Conservation (phyloP, 2,113 vertebrate genomes). For the Nycticorax nycticorax region DNA sequence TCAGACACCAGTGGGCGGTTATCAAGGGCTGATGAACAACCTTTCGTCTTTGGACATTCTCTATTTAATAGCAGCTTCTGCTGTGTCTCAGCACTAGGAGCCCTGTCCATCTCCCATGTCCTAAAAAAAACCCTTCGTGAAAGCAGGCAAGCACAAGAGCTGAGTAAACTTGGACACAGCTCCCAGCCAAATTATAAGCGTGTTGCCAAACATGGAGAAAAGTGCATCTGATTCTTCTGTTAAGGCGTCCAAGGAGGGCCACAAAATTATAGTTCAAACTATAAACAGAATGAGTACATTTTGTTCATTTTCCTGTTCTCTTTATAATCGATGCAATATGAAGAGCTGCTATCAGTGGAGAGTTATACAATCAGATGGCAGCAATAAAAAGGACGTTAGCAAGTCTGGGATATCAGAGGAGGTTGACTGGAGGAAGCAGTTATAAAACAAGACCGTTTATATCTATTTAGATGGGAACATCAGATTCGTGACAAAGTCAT, state of each 20-base stretch:
- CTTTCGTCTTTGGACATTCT: not conserved
- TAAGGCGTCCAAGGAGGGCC: conserved; percentile 59
- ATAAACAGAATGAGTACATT: conserved; percentile 69
- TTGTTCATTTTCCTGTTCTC: conserved; percentile 67
- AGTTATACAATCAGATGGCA: conserved; percentile 68
- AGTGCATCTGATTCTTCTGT: conserved; percentile 57
- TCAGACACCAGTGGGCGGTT: not conserved
- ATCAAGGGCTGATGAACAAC: not conserved
- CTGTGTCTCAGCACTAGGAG: not conserved
- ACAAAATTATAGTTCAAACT: conserved; percentile 68
- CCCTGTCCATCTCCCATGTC: not conserved
- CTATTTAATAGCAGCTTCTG: not conserved
- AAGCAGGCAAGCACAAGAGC: conserved; percentile 6
- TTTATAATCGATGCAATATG: conserved; percentile 64
- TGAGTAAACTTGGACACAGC: conserved; percentile 43
- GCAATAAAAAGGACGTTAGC: conserved; percentile 63
- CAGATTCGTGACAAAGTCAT: not conserved
- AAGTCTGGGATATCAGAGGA: conserved; percentile 36
- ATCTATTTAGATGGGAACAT: conserved; percentile 18
- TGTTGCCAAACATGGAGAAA: conserved; percentile 59
- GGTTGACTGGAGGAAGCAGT: conserved; percentile 25
- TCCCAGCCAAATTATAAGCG: conserved; percentile 24
- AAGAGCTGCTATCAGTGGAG: conserved; percentile 59
- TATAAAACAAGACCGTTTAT: conserved; percentile 4
- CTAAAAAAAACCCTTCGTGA: not conserved